Evolutionary conservation across 2,797 vertebrate genomes (phyloP).

Genomic region (Sebastes umbrosus): DNA sequence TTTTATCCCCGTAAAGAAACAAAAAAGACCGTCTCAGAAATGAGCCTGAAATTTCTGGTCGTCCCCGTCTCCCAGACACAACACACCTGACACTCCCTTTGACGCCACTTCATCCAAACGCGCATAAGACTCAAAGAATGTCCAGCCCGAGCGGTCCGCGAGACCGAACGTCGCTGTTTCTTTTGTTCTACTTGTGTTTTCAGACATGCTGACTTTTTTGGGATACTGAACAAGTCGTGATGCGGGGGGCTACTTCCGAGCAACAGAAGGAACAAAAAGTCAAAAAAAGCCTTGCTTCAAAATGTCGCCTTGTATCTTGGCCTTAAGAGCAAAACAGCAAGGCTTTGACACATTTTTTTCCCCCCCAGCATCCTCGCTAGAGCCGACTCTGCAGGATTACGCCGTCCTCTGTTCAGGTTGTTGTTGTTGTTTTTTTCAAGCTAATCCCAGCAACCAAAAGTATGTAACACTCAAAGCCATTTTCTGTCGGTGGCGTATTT

Average conservation of each 20-base stretch:
- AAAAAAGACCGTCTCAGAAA: slow-evolving; percentile 1
- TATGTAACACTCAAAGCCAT: slow-evolving; percentile 29
- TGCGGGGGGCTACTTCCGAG: neutral
- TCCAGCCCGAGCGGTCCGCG: neutral
- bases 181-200: neutral
- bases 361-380: neutral
- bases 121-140: slow-evolving; percentile 41
- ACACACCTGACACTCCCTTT: neutral
- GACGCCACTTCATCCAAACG: slow-evolving; percentile 6
- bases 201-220: neutral
- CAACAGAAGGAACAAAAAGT: neutral
- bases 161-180: neutral
- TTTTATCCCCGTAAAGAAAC: neutral
- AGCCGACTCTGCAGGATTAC: neutral
- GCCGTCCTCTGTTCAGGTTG: neutral
- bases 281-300: neutral
- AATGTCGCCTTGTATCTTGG: slow-evolving; percentile 12
- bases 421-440: neutral
- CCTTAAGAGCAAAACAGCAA: slow-evolving; percentile 29
- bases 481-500: slow-evolving; percentile 16
- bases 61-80: neutral
- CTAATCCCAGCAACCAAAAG: slow-evolving; percentile 51
- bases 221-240: neutral
- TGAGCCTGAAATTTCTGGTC: neutral
- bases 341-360: slow-evolving; percentile 1